These are phyloP conservation scores for Rhabdomys pumilio DNA, from an alignment of 2,797 vertebrate species.

Conservation along the genomic window DNA sequence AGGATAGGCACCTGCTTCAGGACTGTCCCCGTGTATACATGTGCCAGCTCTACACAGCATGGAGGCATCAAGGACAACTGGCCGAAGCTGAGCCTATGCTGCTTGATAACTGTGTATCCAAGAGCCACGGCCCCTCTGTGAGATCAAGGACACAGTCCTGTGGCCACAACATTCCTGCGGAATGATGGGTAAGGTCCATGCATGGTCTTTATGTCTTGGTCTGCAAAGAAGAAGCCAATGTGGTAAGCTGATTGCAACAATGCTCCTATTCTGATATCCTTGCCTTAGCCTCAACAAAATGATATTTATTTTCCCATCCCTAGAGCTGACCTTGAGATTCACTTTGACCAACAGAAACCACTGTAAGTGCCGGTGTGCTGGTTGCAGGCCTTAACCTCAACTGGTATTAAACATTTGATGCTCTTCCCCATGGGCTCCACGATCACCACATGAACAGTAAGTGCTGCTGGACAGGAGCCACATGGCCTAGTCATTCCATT, in stretches of 20 bases:
- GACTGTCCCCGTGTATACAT: too few species aligned
- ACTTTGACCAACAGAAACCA: background rate
- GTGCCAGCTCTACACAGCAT: accelerated
- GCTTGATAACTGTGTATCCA: background rate
- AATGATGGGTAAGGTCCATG: background rate
- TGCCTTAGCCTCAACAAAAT: background rate
- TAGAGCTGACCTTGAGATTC: background rate
- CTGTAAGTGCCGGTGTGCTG: background rate
- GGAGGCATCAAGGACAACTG: background rate
- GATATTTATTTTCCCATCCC: background rate
- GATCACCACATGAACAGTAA: background rate
- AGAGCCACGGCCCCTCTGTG: background rate
- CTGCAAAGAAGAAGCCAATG: background rate
- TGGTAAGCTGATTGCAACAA: background rate
- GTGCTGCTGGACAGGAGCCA: background rate
- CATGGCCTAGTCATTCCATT: background rate
- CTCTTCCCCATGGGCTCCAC: background rate
- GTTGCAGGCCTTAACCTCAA: background rate
- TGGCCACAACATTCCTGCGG: background rate
- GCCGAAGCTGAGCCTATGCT: background rate
- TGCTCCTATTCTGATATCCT: background rate
- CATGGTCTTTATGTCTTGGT: background rate
- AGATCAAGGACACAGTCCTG: background rate
- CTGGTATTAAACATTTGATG: background rate
- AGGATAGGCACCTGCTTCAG: background rate